Evolutionary conservation across 2,797 vertebrate genomes (phyloP), one percentile per base, ranked within the genome.

Genomic region (Lerista edwardsae): DNA sequence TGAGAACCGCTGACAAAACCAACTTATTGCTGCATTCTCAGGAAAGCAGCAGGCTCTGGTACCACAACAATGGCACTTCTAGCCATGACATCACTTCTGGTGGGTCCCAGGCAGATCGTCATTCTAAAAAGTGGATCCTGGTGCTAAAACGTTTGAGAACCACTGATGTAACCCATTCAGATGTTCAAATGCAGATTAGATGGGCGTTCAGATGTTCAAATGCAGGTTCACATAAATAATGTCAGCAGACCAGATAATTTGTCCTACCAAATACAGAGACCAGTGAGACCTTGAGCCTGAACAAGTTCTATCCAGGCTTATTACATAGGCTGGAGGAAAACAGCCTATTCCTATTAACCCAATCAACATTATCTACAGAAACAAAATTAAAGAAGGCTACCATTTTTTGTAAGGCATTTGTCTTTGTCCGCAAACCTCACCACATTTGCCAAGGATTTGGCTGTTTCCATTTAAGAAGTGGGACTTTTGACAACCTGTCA

Each of bases 401-500:
- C 15, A 34, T 62, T 79, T 78, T 41, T 44, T 31, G 51, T 34
- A 25, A 75, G 47, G 55, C 51, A 75, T 61, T 75, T 81, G 41
- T 76, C n/a, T 79, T 15, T 39, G 62, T 69, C 62, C 64, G 67
- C 23, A n/a, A 80, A 47, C 36, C 10, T 41, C 65, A 62, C 31
- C 15, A 9, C 71, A 80, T 36, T 59, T 86, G 55, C 65, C 79
- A 81, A 69, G 34, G 71, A 85, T 47, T 47, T 85, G n/a, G 6
- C 72, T 80, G 62, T 36, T 75, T 69, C n/a, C n/a, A 75, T 81
- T 65, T 17, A 9, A 55, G 39, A 55, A 81, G 3, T 44, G 0
- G 0, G 4, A 29, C 75, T 85, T 88, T 76, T 29, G 14, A 62
- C 59, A 87, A 84, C 77, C 59, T 89, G 79, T 85, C 86, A 87